Conservation (phyloP, 2,113 vertebrate genomes). For the Glaucidium brasilianum region DNA sequence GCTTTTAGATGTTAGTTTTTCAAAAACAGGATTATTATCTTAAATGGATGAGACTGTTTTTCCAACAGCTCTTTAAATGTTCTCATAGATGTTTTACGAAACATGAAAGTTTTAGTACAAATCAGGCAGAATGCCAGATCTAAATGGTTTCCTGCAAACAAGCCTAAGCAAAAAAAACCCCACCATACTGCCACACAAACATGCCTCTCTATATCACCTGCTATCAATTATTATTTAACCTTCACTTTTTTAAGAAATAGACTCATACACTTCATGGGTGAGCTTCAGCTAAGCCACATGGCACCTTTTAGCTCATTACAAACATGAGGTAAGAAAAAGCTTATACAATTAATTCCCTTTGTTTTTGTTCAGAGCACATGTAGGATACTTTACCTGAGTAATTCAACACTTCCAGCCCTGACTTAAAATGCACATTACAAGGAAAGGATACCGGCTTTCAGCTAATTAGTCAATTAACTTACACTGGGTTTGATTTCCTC, state of each 20-base stretch:
- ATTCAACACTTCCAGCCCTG: neutral
- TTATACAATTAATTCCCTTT: neutral
- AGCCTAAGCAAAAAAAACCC: neutral
- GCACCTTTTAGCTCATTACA: neutral
- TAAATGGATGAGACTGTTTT: neutral
- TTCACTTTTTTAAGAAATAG: neutral
- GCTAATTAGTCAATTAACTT: neutral
- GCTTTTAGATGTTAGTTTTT: neutral
- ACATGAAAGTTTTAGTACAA: neutral
- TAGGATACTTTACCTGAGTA: neutral
- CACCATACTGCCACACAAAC: neutral
- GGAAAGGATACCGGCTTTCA: neutral
- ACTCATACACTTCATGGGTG: neutral
- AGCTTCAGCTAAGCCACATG: neutral
- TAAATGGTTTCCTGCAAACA: constrained; percentile 21
- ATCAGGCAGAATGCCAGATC: neutral
- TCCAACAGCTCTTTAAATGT: neutral
- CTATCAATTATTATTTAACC: neutral
- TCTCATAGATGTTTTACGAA: neutral
- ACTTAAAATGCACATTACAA: neutral
- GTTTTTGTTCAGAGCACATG: neutral
- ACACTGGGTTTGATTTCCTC: neutral
- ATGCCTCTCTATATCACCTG: neutral
- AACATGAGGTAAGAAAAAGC: neutral
- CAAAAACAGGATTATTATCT: neutral